These are phyloP conservation scores for Ips nitidus DNA, from an alignment of 1,140 invertebrate genomes.

Conservation along the genomic window DNA sequence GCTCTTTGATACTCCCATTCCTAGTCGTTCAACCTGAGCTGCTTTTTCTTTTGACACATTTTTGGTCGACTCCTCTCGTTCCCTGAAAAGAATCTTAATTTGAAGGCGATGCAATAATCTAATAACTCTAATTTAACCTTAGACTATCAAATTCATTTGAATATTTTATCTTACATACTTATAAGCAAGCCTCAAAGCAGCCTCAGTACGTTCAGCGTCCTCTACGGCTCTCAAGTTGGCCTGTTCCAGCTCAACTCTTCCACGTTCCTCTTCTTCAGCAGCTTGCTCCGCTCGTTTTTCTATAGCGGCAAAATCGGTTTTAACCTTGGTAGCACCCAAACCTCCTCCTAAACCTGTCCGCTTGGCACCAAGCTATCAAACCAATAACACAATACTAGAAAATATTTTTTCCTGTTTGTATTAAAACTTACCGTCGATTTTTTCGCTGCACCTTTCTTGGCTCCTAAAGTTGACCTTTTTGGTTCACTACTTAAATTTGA, in stretches of 20 bases:
- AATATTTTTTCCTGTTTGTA: conserved; percentile 5
- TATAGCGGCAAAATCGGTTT: conserved; percentile 93
- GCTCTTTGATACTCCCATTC: conserved; percentile 75
- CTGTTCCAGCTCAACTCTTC: conserved; percentile 59
- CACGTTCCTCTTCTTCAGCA: conserved; percentile 71
- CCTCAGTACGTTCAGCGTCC: conserved; percentile 64
- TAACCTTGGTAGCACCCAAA: conserved; percentile 95
- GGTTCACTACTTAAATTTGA: conserved; percentile 49
- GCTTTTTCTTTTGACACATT: conserved; percentile 62
- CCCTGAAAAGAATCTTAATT: conserved; percentile 10
- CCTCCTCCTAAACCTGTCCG: conserved; percentile 81
- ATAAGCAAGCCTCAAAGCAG: conserved; percentile 85
- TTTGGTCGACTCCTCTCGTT: conserved; percentile 26
- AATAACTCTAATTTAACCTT: too few relatives aligned
- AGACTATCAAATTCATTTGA: not conserved
- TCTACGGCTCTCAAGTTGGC: conserved; percentile 48
- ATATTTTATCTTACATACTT: conserved; percentile 51
- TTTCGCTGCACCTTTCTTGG: conserved; percentile 65
- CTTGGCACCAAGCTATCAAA: conserved; percentile 74
- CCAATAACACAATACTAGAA: not conserved
- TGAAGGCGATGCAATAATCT: not conserved
- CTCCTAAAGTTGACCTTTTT: conserved; percentile 72
- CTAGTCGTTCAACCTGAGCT: conserved; percentile 86
- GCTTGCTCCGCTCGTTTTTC: conserved; percentile 84
- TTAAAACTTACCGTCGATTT: conserved; percentile 60